Conservation (phyloP, 2,113 vertebrate genomes). For the Petromus typicus region DNA sequence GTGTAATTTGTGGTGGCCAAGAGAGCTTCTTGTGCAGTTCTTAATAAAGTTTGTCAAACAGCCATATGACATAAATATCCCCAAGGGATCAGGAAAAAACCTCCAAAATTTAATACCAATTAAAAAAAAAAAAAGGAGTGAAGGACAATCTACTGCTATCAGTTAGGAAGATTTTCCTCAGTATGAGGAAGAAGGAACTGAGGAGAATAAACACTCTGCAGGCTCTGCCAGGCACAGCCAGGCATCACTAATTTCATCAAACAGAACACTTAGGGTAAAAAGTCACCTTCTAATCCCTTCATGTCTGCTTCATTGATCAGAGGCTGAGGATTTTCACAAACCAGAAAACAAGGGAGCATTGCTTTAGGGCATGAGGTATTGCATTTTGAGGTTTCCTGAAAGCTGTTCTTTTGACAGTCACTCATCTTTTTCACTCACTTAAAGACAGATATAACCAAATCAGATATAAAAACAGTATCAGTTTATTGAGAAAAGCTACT, state of each 20-base stretch:
- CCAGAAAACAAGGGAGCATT: neutral
- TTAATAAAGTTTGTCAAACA: neutral
- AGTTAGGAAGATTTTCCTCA: neutral
- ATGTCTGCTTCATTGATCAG: neutral
- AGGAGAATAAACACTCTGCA: neutral
- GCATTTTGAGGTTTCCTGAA: neutral
- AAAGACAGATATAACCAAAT: conserved; percentile 1
- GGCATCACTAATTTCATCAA: conserved; percentile 28
- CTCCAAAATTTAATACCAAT: neutral
- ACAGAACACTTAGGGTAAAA: neutral
- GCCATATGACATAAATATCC: neutral
- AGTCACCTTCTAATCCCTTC: neutral
- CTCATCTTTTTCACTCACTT: neutral
- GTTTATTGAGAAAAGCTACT: neutral
- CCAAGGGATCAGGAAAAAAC: neutral
- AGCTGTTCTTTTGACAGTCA: neutral
- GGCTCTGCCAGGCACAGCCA: neutral
- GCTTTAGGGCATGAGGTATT: neutral
- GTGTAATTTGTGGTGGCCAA: conserved; percentile 1
- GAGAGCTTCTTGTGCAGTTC: neutral
- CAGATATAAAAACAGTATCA: neutral
- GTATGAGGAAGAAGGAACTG: neutral
- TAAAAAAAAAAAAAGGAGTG: neutral
- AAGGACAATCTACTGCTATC: neutral
- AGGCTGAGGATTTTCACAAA: conserved; percentile 35